Conservation (phyloP, 2,113 vertebrate species). For the Pteropus alecto region DNA sequence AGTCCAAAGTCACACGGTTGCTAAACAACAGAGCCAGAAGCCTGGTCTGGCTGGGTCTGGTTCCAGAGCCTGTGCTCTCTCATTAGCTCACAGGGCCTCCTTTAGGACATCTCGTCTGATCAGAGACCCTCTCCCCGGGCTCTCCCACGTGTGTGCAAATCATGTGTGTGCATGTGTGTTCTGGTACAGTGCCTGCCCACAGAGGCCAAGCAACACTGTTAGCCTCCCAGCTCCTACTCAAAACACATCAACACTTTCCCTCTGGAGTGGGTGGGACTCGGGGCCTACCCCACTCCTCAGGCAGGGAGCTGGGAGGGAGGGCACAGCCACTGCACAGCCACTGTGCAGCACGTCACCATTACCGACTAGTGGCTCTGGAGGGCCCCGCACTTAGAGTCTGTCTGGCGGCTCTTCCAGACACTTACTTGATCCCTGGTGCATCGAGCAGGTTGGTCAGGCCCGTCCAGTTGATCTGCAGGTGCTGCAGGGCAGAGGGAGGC, state of each 20-base stretch:
- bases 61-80: too few species aligned
- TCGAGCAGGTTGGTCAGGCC: constrained; percentile 95
- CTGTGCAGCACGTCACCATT: too few species aligned
- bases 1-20: background rate
- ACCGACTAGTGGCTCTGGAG: background rate
- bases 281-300: background rate
- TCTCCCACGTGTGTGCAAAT: accelerated
- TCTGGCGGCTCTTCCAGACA: background rate
- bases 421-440: constrained; percentile 92
- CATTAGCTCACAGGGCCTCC: accelerated
- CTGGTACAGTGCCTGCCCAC: background rate
- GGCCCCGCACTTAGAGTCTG: background rate
- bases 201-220: background rate
- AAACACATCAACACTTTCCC: too few species aligned
- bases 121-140: background rate
- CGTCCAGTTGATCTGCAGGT: constrained; percentile 94
- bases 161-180: too few species aligned
- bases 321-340: accelerated
- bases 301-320: background rate
- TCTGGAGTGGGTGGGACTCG: background rate
- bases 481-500: constrained; percentile 68
- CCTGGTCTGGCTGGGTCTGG: background rate
- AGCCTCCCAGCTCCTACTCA: background rate
- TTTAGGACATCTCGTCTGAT: background rate
- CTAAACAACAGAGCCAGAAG: background rate